Conservation (phyloP, 2,888 invertebrate genomes). For the Nemurella pictetii region DNA sequence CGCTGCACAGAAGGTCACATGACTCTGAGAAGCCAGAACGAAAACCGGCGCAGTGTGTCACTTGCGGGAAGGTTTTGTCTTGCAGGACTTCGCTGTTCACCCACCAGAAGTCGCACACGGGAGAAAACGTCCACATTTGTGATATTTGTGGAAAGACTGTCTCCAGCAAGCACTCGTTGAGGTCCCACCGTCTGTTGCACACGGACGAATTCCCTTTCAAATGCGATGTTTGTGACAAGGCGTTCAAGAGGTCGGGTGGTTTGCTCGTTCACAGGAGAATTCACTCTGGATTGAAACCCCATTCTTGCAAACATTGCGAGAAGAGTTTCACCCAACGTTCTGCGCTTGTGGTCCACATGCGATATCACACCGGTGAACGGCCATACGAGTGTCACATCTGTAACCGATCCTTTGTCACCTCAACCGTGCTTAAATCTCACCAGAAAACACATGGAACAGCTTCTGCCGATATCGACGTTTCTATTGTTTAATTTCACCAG, state of each 20-base stretch:
- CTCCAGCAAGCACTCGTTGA: conserved; percentile 54
- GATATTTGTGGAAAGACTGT: conserved; percentile 53
- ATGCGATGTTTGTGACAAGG: conserved; percentile 46
- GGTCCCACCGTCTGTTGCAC: conserved; percentile 43
- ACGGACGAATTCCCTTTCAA: conserved; percentile 46
- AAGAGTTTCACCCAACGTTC: conserved; percentile 32
- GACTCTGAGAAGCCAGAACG: conserved; percentile 4
- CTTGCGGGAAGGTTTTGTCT: conserved; percentile 46
- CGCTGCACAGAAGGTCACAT: conserved; percentile 35
- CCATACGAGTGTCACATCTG: conserved; percentile 35
- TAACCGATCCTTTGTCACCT: not conserved
- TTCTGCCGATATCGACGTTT: not conserved
- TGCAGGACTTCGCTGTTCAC: not conserved
- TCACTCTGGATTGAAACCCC: conserved; percentile 39
- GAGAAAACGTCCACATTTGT: conserved; percentile 42
- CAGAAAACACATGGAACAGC: conserved; percentile 5
- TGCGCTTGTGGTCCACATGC: conserved; percentile 35
- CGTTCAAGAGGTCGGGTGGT: conserved; percentile 27
- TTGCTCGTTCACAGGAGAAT: conserved; percentile 29
- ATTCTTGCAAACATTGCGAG: conserved; percentile 32
- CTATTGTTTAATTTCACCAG: too few relatives aligned
- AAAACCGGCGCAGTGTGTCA: conserved; percentile 44
- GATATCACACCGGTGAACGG: conserved; percentile 39
- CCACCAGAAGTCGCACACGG: conserved; percentile 46
- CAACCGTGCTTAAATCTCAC: conserved; percentile 7